A percentile compares a stretch with the other conserved stretches of the same genome.
These are phyloP conservation scores for Pampus argenteus DNA, from an alignment of 2,797 vertebrate genomes.

Conservation along the genomic window DNA sequence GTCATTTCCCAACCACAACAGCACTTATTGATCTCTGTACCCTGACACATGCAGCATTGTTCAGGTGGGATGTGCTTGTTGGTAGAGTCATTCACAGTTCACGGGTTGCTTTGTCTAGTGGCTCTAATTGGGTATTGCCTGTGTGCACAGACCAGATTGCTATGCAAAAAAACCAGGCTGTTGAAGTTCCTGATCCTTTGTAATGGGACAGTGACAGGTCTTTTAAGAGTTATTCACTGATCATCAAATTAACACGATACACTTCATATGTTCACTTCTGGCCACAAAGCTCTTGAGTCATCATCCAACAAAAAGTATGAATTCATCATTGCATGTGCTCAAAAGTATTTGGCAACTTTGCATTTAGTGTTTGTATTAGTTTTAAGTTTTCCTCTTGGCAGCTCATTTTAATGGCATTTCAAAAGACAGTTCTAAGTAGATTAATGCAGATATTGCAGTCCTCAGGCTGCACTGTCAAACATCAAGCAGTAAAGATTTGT, in stretches of 20 bases:
- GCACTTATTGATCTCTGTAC: conserved; percentile 45
- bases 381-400: neutral
- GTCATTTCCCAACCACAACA: conserved; percentile 26
- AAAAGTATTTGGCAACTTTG: neutral
- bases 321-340: neutral
- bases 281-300: neutral
- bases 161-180: conserved; percentile 72
- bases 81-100: conserved; percentile 56
- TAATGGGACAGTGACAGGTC: conserved; percentile 30
- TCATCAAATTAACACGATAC: conserved; percentile 4
- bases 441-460: conserved; percentile 17
- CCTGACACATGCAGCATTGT: conserved; percentile 47
- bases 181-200: conserved; percentile 64
- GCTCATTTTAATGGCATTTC: conserved; percentile 1
- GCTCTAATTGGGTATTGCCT: conserved; percentile 69
- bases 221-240: conserved; percentile 16
- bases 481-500: conserved; percentile 60
- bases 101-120: conserved; percentile 64
- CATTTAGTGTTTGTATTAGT: neutral
- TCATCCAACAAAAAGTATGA: neutral
- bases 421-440: conserved; percentile 11
- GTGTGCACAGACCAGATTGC: conserved; percentile 56
- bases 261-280: conserved; percentile 3
- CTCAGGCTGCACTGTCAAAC: conserved; percentile 41
- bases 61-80: conserved; percentile 41